These are phyloP conservation scores for Bergia puertoricense DNA, from an alignment of 92 coral and sea anemone species.

Conservation along the genomic window DNA sequence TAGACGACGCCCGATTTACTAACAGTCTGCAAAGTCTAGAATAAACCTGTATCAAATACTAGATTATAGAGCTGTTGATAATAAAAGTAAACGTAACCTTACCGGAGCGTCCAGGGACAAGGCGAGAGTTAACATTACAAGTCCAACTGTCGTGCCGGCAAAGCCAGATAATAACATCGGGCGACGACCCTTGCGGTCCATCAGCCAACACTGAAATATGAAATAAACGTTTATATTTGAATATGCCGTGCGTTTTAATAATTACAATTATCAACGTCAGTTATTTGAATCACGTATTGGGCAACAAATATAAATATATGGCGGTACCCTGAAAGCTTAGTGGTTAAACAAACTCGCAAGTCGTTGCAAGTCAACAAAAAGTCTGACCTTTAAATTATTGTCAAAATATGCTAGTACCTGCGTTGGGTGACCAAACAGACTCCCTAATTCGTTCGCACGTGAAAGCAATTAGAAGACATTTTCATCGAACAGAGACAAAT, in stretches of 20 bases:
- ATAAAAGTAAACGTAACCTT: not conserved
- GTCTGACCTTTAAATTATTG: not conserved
- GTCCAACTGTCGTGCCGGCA: conserved; percentile 11
- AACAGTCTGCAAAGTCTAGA: not conserved
- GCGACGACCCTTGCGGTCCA: conserved; percentile 34
- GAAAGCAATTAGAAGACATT: no score
- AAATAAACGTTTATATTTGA: not conserved
- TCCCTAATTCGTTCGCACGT: no score
- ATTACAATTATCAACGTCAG: not conserved
- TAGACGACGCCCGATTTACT: not conserved
- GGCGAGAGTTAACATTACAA: not conserved
- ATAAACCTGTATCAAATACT: not conserved
- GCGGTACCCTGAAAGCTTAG: not conserved
- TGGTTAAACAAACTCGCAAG: not conserved
- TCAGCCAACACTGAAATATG: conserved; percentile 26
- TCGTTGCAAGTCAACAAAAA: no score
- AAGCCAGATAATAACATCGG: conserved; percentile 25
- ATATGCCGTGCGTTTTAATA: not conserved
- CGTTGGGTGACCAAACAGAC: not conserved
- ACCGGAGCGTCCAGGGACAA: conserved; percentile 22
- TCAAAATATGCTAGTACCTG: not conserved
- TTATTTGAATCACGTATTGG: not conserved
- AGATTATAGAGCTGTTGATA: not conserved
- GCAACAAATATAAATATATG: not conserved
- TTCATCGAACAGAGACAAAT: no score